phyloP scores from a whole-genome alignment of 2,113 vertebrate species.

The Percopsis transmontana region DNA sequence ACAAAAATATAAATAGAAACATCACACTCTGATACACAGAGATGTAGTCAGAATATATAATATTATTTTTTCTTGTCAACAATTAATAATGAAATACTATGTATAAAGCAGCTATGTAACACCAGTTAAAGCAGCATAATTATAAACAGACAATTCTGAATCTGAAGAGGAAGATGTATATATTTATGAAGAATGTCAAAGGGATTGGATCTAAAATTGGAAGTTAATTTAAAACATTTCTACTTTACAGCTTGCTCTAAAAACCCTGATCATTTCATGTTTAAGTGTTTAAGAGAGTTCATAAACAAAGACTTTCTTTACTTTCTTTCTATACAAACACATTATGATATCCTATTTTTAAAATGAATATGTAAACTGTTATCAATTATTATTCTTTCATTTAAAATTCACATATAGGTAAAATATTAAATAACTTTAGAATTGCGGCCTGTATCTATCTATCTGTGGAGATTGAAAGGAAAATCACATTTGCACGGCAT shows the following conservation, averaged over 20 bases:
- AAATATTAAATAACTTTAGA: constrained; percentile 12
- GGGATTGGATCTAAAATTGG: constrained; percentile 16
- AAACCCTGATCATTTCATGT: constrained; percentile 50
- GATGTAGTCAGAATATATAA: neutral
- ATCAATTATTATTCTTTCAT: constrained; percentile 12
- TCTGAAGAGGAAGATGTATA: constrained; percentile 32
- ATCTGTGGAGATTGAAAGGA: constrained; percentile 47
- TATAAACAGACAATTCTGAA: constrained; percentile 6
- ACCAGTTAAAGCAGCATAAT: constrained; percentile 12
- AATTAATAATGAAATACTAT: constrained; percentile 23
- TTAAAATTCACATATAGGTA: constrained; percentile 48
- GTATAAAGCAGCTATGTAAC: constrained; percentile 42
- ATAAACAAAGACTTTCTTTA: no score
- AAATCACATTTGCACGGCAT: constrained; percentile 28
- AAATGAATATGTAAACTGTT: constrained; percentile 20
- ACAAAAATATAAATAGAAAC: constrained; percentile 24
- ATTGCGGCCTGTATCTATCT: constrained; percentile 27
- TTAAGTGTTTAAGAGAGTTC: constrained; percentile 14
- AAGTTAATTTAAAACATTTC: constrained; percentile 25
- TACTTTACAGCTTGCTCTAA: constrained; percentile 16
- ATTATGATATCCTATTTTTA: constrained; percentile 37
- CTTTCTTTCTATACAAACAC: constrained; percentile 55
- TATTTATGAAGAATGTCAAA: constrained; percentile 13
- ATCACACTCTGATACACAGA: constrained; percentile 21
- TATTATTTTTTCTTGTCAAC: constrained; percentile 4